Evolutionary conservation across 2,113 vertebrate species (phyloP).

Genomic region (Zosterops borbonicus): DNA sequence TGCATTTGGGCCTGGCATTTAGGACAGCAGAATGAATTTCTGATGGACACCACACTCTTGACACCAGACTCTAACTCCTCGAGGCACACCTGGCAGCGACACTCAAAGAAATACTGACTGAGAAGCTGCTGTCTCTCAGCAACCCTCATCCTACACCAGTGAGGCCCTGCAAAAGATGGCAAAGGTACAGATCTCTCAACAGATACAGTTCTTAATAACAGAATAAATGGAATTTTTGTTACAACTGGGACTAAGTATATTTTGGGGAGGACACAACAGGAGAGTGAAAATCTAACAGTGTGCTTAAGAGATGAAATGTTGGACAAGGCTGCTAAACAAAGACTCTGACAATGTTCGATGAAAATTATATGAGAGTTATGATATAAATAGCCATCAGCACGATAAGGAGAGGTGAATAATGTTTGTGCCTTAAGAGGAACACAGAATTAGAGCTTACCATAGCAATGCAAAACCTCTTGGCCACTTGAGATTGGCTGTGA

Average conservation of each 20-base stretch:
- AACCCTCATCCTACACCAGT: slow-evolving; percentile 78
- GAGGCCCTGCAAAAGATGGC: slow-evolving; percentile 80
- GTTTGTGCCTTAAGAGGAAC: neutral
- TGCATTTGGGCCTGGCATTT: slow-evolving; percentile 67
- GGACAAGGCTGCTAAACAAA: neutral
- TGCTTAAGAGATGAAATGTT: neutral
- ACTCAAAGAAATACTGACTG: slow-evolving; percentile 91
- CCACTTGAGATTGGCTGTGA: slow-evolving; percentile 75
- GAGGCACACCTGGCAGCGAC: slow-evolving; percentile 80
- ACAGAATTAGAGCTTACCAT: slow-evolving; percentile 76
- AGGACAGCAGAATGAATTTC: slow-evolving; percentile 76
- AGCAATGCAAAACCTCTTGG: slow-evolving; percentile 92
- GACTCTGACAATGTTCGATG: neutral
- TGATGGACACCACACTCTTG: neutral
- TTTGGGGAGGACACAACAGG: neutral
- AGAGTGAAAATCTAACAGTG: neutral
- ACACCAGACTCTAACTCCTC: slow-evolving; percentile 35
- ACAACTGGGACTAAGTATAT: neutral
- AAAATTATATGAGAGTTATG: neutral
- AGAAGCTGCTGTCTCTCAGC: slow-evolving; percentile 80
- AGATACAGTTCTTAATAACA: neutral
- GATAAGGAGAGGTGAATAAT: neutral
- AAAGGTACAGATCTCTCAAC: neutral
- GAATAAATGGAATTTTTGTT: neutral
- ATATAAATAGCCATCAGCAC: neutral